phyloP scores from a whole-genome alignment of 2,888 invertebrate genomes.

The Lithosia quadra region DNA sequence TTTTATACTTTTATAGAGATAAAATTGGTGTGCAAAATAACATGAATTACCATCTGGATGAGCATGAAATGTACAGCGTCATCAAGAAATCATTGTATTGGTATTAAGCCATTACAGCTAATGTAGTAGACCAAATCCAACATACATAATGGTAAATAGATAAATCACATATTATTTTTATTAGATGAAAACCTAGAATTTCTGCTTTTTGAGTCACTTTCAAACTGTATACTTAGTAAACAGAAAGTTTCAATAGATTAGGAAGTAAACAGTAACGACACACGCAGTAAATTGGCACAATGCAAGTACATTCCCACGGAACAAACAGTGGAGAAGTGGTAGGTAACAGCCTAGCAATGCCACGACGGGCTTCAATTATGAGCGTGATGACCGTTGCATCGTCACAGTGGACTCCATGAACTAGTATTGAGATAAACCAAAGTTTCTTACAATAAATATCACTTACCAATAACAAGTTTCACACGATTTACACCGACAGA shows the following conservation, averaged over 20 bases:
- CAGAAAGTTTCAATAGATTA: slow-evolving; percentile 45
- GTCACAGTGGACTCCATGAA: slow-evolving; percentile 5
- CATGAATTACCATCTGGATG: neutral
- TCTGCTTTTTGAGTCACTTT: neutral
- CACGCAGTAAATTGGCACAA: slow-evolving; percentile 51
- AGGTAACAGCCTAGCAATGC: slow-evolving; percentile 28
- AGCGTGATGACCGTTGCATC: slow-evolving; percentile 11
- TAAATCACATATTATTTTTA: neutral
- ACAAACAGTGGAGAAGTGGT: slow-evolving; percentile 5
- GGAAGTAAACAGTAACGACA: slow-evolving; percentile 55
- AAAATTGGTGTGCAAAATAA: neutral
- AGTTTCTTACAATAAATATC: slow-evolving; percentile 25
- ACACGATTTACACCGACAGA: slow-evolving; percentile 60
- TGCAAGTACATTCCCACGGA: slow-evolving; percentile 43
- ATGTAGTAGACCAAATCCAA: neutral
- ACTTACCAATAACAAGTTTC: slow-evolving; percentile 79
- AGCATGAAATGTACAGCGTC: neutral
- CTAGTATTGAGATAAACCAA: slow-evolving; percentile 25
- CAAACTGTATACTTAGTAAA: slow-evolving; percentile 29
- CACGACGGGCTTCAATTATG: slow-evolving; percentile 22
- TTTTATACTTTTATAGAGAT: neutral
- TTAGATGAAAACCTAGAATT: neutral
- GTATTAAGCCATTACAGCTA: neutral
- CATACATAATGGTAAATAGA: neutral
- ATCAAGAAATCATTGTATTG: no score